These are phyloP conservation scores for Nasua narica DNA, from an alignment of 2,797 vertebrate genomes.

Conservation along the genomic window DNA sequence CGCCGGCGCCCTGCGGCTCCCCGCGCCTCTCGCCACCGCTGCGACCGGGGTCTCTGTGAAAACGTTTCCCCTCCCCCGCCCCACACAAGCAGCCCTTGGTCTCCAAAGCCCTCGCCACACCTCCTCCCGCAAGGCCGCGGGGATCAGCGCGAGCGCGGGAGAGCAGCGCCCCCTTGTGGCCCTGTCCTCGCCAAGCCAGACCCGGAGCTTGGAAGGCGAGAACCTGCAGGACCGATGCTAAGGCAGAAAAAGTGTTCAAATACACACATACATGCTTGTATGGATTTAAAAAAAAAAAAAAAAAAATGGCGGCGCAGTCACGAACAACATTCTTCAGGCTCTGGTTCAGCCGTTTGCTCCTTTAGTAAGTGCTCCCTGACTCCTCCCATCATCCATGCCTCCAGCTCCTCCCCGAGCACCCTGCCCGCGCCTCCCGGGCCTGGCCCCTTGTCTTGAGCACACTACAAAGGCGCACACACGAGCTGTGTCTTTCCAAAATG, in stretches of 20 bases:
- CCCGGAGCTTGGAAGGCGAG: not conserved
- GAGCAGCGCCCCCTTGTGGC: constrained; percentile 5
- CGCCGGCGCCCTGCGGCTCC: not conserved
- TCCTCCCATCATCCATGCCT: not conserved
- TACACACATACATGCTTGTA: too few species aligned
- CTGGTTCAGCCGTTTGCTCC: not conserved
- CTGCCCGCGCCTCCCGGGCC: accelerated
- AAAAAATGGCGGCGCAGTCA: too few species aligned
- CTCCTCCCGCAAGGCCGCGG: accelerated
- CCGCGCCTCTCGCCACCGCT: accelerated
- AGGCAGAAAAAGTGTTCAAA: not conserved
- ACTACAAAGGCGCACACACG: too few species aligned
- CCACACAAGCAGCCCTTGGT: accelerated
- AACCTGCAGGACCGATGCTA: accelerated
- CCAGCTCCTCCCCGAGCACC: not conserved
- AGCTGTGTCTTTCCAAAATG: too few species aligned
- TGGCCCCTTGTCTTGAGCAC: too few species aligned
- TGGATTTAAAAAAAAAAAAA: not conserved
- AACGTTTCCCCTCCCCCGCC: accelerated
- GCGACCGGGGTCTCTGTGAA: accelerated
- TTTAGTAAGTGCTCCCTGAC: not conserved
- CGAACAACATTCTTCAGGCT: not conserved
- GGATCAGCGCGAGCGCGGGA: too few species aligned
- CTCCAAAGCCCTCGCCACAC: accelerated
- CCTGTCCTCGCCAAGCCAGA: not conserved